Evolutionary conservation across 2,113 vertebrate genomes (phyloP).

Genomic region (Macroglossus sobrinus): DNA sequence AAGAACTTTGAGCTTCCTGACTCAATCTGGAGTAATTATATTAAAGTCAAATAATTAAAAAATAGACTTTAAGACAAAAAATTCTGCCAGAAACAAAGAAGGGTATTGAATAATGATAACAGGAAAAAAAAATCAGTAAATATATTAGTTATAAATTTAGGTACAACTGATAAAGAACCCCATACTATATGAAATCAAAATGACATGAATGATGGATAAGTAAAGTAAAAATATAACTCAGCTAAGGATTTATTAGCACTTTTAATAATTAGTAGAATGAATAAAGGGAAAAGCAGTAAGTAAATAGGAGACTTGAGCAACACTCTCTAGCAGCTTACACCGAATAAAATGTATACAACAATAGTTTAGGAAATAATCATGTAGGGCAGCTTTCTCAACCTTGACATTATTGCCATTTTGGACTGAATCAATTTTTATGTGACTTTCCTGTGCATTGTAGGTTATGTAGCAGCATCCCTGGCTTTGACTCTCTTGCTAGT

Average conservation of each 20-base stretch:
- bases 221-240: not conserved
- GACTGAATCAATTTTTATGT: not conserved
- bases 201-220: not conserved
- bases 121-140: not conserved
- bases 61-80: not conserved
- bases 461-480: accelerated
- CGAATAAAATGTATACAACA: not conserved
- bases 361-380: not conserved
- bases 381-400: not conserved
- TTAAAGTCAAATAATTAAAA: not conserved
- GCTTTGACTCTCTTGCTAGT: not conserved
- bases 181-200: not conserved
- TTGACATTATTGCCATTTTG: not conserved
- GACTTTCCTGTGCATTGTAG: not conserved
- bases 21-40: not conserved
- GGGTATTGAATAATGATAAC: not conserved
- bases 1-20: not conserved
- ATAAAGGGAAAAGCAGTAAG: not conserved
- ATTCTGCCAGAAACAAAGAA: not conserved
- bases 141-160: not conserved
- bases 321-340: too few species aligned
- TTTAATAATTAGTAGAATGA: not conserved
- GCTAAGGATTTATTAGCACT: not conserved
- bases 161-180: not conserved
- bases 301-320: not conserved